These are phyloP conservation scores for Manacus vitellinus DNA, from an alignment of 2,113 vertebrate genomes.

Conservation along the genomic window DNA sequence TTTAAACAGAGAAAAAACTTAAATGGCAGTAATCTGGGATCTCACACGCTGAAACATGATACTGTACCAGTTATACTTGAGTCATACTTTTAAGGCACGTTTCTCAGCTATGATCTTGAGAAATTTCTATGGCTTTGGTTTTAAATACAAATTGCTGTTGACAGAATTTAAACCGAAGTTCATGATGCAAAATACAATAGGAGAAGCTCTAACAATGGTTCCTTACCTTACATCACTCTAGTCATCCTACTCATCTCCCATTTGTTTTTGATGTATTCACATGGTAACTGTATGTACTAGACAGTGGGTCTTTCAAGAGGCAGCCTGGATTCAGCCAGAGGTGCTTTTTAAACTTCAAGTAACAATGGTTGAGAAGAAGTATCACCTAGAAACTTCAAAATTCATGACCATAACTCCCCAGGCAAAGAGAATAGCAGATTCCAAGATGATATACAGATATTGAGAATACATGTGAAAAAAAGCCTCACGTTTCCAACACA, in stretches of 20 bases:
- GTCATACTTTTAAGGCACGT: neutral
- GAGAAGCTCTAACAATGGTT: neutral
- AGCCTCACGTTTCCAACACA: neutral
- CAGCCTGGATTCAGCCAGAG: neutral
- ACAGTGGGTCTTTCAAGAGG: neutral
- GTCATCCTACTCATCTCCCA: neutral
- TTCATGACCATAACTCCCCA: neutral
- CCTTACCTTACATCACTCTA: neutral
- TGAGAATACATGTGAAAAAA: neutral
- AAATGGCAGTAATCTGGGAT: neutral
- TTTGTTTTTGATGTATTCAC: rapidly evolving
- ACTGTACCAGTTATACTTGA: neutral
- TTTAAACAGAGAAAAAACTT: neutral
- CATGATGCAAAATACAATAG: neutral
- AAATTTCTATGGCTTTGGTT: neutral
- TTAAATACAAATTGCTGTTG: neutral
- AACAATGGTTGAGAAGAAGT: neutral
- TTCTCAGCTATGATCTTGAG: neutral
- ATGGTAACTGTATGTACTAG: neutral
- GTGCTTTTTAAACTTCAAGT: neutral
- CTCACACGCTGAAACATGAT: neutral
- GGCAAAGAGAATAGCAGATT: neutral
- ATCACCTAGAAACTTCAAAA: neutral
- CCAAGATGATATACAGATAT: neutral
- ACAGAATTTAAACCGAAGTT: neutral